These are phyloP conservation scores for Colossoma macropomum DNA, from an alignment of 2,113 vertebrate species.

Conservation along the genomic window DNA sequence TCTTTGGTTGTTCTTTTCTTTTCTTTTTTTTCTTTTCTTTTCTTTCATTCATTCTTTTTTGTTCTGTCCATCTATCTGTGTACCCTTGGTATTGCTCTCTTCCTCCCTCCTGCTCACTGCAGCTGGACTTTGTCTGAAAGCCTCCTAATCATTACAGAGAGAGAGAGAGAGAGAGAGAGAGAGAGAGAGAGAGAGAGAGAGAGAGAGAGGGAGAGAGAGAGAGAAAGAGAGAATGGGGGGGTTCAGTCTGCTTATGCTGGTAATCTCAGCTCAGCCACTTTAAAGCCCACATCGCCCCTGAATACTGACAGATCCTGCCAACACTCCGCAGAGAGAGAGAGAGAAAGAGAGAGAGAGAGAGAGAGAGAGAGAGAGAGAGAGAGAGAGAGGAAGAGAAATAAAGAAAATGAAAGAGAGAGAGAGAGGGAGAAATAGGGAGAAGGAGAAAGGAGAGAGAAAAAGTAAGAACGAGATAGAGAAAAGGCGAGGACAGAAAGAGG, in stretches of 20 bases:
- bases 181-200: too few species aligned
- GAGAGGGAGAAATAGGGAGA: neutral
- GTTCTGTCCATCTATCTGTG: neutral
- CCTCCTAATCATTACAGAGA: constrained; percentile 39
- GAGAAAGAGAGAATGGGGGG: constrained; percentile 3
- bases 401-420: constrained; percentile 1
- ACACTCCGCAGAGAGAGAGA: neutral
- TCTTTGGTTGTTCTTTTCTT: neutral
- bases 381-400: neutral
- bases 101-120: neutral
- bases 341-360: neutral
- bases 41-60: neutral
- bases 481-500: constrained; percentile 48
- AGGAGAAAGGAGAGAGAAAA: neutral
- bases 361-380: constrained; percentile 39
- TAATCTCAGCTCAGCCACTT: constrained; percentile 59
- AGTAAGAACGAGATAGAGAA: neutral
- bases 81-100: neutral
- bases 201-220: too few species aligned
- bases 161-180: constrained; percentile 13
- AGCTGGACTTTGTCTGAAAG: constrained; percentile 49
- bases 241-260: constrained; percentile 55
- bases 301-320: constrained; percentile 11
- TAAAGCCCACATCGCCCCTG: constrained; percentile 55
- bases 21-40: neutral